A percentile compares a stretch with the other conserved stretches of the same genome.
Conservation (phyloP, 2,113 vertebrate species). For the Lichenostomus cassidix region DNA sequence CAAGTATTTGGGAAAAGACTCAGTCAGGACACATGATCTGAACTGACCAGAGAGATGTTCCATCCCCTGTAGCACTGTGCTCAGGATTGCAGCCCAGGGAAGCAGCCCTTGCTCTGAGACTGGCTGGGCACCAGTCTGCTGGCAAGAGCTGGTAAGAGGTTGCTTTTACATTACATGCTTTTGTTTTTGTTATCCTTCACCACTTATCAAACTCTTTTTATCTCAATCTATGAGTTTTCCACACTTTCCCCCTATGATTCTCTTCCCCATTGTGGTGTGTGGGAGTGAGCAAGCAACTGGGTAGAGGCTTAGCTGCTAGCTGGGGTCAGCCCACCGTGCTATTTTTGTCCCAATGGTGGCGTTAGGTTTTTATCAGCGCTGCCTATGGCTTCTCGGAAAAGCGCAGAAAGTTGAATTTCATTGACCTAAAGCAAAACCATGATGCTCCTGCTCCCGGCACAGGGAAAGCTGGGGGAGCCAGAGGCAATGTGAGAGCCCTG, state of each 20-base stretch:
- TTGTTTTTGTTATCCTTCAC: background rate
- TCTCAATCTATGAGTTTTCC: background rate
- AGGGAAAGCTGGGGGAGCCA: background rate
- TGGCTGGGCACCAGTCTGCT: background rate
- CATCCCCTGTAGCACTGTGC: fast-evolving
- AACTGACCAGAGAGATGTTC: background rate
- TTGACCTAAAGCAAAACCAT: background rate
- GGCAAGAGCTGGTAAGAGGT: background rate
- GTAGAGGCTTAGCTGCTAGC: background rate
- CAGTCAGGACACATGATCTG: background rate
- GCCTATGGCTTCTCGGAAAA: background rate
- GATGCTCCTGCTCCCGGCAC: background rate
- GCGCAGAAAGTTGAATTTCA: background rate
- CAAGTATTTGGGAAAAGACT: background rate
- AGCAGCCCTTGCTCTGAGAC: background rate
- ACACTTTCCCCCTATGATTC: background rate
- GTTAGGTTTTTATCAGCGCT: background rate
- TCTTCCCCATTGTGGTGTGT: background rate
- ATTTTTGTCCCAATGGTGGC: background rate
- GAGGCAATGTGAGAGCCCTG: background rate
- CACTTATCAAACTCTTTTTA: background rate
- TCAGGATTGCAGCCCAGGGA: background rate
- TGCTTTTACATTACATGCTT: background rate
- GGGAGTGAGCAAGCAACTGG: background rate
- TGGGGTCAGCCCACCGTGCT: background rate